A percentile compares a stretch with the other conserved stretches of the same genome.
These are phyloP conservation scores for Festucalex cinctus DNA, from an alignment of 2,113 vertebrate genomes.

Conservation along the genomic window DNA sequence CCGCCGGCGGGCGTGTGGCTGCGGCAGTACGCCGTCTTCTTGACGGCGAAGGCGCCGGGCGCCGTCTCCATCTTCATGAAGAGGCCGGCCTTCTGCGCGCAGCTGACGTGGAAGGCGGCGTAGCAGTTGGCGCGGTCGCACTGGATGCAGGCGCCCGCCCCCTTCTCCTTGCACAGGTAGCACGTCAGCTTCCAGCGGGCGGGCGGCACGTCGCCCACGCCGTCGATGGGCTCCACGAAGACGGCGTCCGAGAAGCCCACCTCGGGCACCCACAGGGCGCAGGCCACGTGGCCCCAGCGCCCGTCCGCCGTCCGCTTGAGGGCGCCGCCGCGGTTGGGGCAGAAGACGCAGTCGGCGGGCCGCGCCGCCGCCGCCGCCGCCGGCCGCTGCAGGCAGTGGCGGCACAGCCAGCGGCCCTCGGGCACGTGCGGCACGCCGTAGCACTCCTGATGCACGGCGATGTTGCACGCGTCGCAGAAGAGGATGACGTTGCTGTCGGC, in stretches of 20 bases:
- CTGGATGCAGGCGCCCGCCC: constrained; percentile 94
- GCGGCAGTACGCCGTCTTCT: constrained; percentile 95
- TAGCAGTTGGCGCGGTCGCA: constrained; percentile 97
- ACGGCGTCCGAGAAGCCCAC: constrained; percentile 96
- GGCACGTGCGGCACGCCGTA: constrained; percentile 98
- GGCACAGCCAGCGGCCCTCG: constrained; percentile 96
- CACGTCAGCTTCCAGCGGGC: constrained; percentile 97
- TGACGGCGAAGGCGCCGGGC: constrained; percentile 83
- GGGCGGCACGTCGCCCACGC: constrained; percentile 92
- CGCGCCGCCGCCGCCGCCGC: constrained; percentile 84
- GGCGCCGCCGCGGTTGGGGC: constrained; percentile 94
- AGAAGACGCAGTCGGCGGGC: constrained; percentile 90
- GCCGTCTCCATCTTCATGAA: constrained; percentile 95
- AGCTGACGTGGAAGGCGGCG: constrained; percentile 96
- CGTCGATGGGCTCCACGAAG: constrained; percentile 98
- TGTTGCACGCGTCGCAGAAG: constrained; percentile 96
- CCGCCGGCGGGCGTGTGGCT: constrained; percentile 90
- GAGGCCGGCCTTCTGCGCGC: constrained; percentile 90
- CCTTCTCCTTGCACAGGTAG: constrained; percentile 97
- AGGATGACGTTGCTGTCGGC: constrained; percentile 97
- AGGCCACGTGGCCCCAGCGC: constrained; percentile 97
- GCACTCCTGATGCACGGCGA: constrained; percentile 98
- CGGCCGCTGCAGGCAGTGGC: constrained; percentile 90
- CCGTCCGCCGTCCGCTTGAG: constrained; percentile 97
- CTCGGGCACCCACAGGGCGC: constrained; percentile 97